phyloP scores from a whole-genome alignment of 2,113 vertebrate species.

The Pedionomus torquatus region DNA sequence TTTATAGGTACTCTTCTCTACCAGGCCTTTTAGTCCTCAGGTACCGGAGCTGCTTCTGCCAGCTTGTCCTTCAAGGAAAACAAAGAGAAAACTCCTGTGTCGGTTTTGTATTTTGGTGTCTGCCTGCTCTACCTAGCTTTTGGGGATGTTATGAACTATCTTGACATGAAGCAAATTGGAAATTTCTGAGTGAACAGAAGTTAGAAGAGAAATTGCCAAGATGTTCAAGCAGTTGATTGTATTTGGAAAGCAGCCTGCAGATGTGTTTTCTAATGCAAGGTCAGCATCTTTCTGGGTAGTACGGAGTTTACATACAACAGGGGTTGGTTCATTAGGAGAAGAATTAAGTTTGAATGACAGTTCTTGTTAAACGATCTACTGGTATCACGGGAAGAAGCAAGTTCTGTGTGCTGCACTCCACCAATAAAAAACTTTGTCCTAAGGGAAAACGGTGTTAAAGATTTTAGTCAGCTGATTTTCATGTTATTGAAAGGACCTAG shows the following conservation, averaged over 20 bases:
- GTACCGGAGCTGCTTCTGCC: neutral
- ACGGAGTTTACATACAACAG: neutral
- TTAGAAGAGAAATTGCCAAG: neutral
- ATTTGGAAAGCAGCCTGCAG: neutral
- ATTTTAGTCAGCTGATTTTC: neutral
- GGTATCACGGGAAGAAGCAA: neutral
- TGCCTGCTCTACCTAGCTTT: neutral
- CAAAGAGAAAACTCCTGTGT: neutral
- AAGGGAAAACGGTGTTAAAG: neutral
- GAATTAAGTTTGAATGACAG: neutral
- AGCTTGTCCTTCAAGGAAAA: neutral
- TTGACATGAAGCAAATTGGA: neutral
- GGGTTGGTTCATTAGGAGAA: conserved; percentile 5
- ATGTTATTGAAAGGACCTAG: neutral
- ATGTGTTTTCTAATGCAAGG: neutral
- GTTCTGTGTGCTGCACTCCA: neutral
- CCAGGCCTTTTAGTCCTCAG: neutral
- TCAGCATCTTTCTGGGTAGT: neutral
- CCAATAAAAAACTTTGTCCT: neutral
- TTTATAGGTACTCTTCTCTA: neutral
- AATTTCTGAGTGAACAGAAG: neutral
- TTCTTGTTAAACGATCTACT: neutral
- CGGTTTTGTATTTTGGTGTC: neutral
- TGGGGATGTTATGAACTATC: neutral
- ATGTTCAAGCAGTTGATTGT: neutral